Evolutionary conservation across 2,888 invertebrate species (phyloP).

Genomic region (Frankliniella fusca): DNA sequence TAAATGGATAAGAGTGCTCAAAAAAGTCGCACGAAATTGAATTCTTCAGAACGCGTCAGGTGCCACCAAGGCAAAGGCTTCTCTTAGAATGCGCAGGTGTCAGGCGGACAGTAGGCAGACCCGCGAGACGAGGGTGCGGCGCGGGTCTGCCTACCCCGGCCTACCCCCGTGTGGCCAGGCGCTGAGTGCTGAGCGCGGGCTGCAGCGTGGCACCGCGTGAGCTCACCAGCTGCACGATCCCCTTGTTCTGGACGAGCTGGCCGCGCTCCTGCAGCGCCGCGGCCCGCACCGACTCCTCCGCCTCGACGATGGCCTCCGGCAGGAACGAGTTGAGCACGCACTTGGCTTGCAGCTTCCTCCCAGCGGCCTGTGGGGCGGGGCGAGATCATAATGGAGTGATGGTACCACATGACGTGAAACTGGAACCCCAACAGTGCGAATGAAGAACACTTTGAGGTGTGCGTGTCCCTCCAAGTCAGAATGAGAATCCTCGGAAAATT

Average conservation of each 20-base stretch:
- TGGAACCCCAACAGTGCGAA: no score
- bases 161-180: background rate
- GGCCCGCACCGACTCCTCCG: constrained; percentile 68
- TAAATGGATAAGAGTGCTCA: no score
- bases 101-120: background rate
- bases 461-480: no score
- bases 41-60: no score
- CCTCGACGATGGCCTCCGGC: constrained; percentile 62
- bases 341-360: constrained; percentile 19
- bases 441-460: background rate
- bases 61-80: no score
- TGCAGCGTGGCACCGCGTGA: no score
- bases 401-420: no score
- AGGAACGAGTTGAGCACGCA: constrained; percentile 53
- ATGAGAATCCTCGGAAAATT: no score
- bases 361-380: background rate
- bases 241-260: constrained; percentile 64
- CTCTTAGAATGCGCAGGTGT: no score
- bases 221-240: constrained; percentile 61
- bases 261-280: constrained; percentile 63
- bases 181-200: background rate
- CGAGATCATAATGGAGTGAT: no score
- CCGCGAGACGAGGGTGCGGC: background rate
- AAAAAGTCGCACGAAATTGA: no score
- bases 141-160: background rate